These are phyloP conservation scores for Pterostichus niger DNA, from an alignment of 2,888 invertebrate genomes.

Conservation along the genomic window DNA sequence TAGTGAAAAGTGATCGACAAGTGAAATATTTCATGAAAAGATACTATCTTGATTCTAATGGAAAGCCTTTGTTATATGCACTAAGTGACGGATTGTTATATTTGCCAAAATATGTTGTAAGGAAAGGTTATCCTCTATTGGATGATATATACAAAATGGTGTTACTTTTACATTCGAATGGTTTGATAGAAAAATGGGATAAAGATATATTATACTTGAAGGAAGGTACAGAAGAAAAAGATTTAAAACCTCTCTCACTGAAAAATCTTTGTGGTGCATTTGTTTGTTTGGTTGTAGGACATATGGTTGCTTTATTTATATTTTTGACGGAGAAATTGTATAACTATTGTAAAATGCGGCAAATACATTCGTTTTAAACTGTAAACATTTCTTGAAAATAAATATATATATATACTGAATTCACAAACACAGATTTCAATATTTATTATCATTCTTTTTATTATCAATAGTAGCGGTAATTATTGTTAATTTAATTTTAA, in stretches of 20 bases:
- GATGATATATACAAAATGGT: background rate
- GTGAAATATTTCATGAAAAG: conserved; percentile 19
- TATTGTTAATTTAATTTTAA: no score
- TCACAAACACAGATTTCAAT: no score
- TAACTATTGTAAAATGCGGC: background rate
- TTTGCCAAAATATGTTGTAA: conserved; percentile 1
- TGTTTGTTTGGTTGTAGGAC: conserved; percentile 11
- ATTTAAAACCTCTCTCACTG: background rate
- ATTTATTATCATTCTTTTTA: no score
- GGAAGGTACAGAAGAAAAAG: background rate
- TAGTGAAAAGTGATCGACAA: conserved; percentile 4
- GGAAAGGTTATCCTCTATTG: conserved; percentile 43
- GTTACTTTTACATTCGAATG: conserved; percentile 23
- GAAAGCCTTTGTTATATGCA: background rate
- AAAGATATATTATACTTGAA: background rate
- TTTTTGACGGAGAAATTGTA: conserved; percentile 22
- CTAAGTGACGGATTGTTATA: background rate
- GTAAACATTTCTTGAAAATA: no score
- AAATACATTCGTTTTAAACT: no score
- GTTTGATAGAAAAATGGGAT: conserved; percentile 39
- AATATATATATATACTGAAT: no score
- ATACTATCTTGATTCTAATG: conserved; percentile 66
- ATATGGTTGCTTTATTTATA: background rate
- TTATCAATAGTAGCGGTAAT: no score
- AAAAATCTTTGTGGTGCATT: conserved; percentile 10